Conservation (phyloP, 2,888 invertebrate genomes). For the Cyclophora punctaria region DNA sequence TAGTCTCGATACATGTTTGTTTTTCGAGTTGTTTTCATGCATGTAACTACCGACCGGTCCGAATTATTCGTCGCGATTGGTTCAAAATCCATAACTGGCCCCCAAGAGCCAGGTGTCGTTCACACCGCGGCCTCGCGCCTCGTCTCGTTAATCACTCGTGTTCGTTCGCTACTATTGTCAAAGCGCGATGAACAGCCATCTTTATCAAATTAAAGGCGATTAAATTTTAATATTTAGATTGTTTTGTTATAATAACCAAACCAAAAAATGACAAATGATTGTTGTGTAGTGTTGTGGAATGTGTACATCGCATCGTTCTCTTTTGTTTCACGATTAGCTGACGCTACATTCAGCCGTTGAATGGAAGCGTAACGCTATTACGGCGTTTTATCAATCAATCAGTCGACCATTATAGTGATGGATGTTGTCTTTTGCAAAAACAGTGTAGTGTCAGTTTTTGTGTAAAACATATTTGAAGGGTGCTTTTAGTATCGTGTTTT, state of each 20-base stretch:
- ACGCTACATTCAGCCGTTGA: conserved; percentile 52
- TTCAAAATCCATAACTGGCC: conserved; percentile 75
- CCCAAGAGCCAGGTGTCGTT: conserved; percentile 75
- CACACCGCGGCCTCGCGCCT: conserved; percentile 76
- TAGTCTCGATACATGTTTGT: conserved; percentile 61
- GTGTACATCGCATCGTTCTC: conserved; percentile 62
- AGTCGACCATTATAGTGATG: conserved; percentile 71
- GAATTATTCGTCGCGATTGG: conserved; percentile 73
- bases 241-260: conserved; percentile 42
- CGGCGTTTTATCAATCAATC: conserved; percentile 62
- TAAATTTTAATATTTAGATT: conserved; percentile 57
- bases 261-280: conserved; percentile 53
- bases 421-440: conserved; percentile 69
- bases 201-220: conserved; percentile 71
- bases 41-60: conserved; percentile 51
- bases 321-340: conserved; percentile 66
- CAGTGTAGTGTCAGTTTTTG: conserved; percentile 62
- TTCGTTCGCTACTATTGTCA: conserved; percentile 70
- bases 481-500: conserved; percentile 57
- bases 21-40: conserved; percentile 34
- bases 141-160: conserved; percentile 74
- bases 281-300: conserved; percentile 49
- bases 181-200: conserved; percentile 72
- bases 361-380: conserved; percentile 62
- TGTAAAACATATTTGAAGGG: conserved; percentile 58